phyloP scores from a whole-genome alignment of 2,113 vertebrate genomes.

The Scophthalmus maximus region DNA sequence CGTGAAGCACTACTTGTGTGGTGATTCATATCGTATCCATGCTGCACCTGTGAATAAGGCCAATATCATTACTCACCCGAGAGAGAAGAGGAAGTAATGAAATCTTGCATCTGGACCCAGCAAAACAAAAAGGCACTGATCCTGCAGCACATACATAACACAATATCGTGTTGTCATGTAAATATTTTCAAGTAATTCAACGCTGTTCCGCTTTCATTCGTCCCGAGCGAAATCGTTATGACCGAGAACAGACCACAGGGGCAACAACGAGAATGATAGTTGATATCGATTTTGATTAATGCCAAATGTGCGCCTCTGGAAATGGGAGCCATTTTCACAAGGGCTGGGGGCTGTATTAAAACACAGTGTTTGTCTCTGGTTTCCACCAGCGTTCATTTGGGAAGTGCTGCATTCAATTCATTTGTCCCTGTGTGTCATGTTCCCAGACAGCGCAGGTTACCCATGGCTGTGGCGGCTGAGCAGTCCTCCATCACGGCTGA shows the following conservation, averaged over 20 bases:
- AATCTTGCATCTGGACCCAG: conserved; percentile 63
- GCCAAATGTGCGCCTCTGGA: conserved; percentile 71
- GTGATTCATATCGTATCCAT: conserved; percentile 66
- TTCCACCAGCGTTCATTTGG: conserved; percentile 67
- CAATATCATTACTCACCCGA: conserved; percentile 67
- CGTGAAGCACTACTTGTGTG: conserved; percentile 40
- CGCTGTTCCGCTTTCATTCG: conserved; percentile 58
- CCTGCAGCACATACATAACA: conserved; percentile 34
- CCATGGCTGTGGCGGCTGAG: conserved; percentile 42
- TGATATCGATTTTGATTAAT: conserved; percentile 75
- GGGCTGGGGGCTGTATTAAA: conserved; percentile 57
- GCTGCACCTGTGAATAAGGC: conserved; percentile 66
- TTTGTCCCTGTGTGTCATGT: conserved; percentile 58
- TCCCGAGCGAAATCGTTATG: conserved; percentile 58
- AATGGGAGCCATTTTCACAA: conserved; percentile 71
- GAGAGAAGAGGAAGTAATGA: conserved; percentile 65
- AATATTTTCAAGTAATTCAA: conserved; percentile 68
- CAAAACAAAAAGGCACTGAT: conserved; percentile 54
- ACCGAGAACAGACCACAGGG: conserved; percentile 56
- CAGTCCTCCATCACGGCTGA: conserved; percentile 65
- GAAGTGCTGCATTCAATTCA: conserved; percentile 61
- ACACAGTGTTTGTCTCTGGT: conserved; percentile 53
- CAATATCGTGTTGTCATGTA: conserved; percentile 65
- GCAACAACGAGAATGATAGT: conserved; percentile 52
- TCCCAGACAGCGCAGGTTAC: conserved; percentile 57